Evolutionary conservation across 30 jellyfish, hydroid and myxozoan genomes (phyloP), one percentile per base, ranked within the genome.

Genomic region (Cassiopea xamachana): DNA sequence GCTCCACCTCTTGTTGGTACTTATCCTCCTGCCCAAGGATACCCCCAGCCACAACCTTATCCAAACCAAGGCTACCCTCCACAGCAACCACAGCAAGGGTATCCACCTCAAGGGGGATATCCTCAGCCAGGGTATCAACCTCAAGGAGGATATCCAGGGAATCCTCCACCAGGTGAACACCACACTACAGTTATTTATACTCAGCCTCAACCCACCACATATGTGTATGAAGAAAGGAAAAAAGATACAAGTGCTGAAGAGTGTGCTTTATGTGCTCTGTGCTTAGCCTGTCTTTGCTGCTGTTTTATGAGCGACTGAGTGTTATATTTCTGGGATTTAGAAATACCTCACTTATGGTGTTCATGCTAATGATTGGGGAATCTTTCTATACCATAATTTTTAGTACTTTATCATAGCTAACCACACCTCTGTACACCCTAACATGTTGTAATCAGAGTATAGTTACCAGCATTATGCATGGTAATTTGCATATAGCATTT

Each of bases 221-320:
- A 83, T 80, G 97, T 81, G 27, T 89, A 94, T 81, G 75, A 90
- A 58, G 97, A 93, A 47, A 76, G 88, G 61, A 86, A 87, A 64
- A 88, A 74, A 75, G 98, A 94, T 55, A 91, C 94, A 18, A 83
- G 98, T 51, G 98, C 98, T 0, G 98, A 94, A 74, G 98, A 94
- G 27, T 94, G 98, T 87, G 98, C 98, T 1, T 67, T 94, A 50
- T 96, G 98, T 77, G 98, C 98, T 1, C 87, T 94, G 17, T 94
- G 98, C 75, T 91, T 93, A 48, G 98, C 98, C 13, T 94, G 98
- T 83, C 94, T 94, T 46, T 94, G 98, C 73, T 94, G 98, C 71
- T 94, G 98, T 69, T 88, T 94, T 46, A 50, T 94, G 94, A 87
- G 86, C 59, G 98, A 91, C 89, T 82, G 70, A 50, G 19, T 50